A percentile compares a stretch with the other conserved stretches of the same genome.
Evolutionary conservation across 2,113 vertebrate genomes (phyloP).

Genomic region (Saccopteryx bilineata): DNA sequence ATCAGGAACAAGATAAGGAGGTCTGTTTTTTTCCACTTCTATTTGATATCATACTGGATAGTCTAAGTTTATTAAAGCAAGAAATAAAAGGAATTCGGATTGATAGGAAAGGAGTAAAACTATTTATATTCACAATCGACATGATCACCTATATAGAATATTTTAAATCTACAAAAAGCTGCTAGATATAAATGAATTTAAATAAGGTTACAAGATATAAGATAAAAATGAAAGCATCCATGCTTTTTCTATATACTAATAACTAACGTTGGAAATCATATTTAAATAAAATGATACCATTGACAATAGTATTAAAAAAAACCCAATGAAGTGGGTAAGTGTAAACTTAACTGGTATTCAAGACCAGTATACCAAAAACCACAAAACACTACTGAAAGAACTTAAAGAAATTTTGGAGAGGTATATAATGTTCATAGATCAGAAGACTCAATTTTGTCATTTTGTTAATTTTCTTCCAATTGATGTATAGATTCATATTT

Average conservation of each 20-base stretch:
- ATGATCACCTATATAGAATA: neutral
- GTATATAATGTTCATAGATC: neutral
- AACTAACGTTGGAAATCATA: conserved; percentile 20
- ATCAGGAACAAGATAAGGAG: neutral
- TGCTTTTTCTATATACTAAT: neutral
- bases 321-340: neutral
- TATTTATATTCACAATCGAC: neutral
- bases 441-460: conserved; percentile 28
- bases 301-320: neutral
- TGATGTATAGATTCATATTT: neutral
- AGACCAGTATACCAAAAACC: neutral
- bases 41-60: neutral
- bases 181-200: neutral
- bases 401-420: conserved; percentile 22
- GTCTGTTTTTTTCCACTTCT: neutral
- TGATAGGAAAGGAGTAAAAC: neutral
- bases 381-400: neutral
- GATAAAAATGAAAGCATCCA: conserved; percentile 3
- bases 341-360: neutral
- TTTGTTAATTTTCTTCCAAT: neutral
- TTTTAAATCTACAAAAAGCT: neutral
- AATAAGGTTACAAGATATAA: neutral
- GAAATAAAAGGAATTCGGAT: neutral
- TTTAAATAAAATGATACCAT: conserved; percentile 29
- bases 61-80: conserved; percentile 43